Percentiles rank a stretch among this genome's conserved stretches.
Conservation (phyloP, 2,888 invertebrate species). For the Ellobium chinense region DNA sequence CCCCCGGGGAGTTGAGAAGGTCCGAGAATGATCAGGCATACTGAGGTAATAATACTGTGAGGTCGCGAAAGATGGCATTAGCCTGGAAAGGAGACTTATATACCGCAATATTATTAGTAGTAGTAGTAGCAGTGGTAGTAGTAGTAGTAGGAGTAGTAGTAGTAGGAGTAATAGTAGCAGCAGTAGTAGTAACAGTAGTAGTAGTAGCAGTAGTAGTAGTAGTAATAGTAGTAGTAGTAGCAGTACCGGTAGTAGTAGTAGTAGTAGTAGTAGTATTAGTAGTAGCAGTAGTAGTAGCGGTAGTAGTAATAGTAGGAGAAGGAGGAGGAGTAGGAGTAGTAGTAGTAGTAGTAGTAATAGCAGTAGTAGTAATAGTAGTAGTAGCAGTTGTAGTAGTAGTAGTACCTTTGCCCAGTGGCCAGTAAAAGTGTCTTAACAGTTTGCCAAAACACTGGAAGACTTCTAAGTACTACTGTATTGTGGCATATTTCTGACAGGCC, state of each 20-base stretch:
- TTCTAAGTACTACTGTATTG: too few species aligned
- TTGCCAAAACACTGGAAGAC: too few species aligned
- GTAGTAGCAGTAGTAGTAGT: slow-evolving; percentile 17
- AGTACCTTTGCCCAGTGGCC: background rate
- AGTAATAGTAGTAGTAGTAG: slow-evolving; percentile 16
- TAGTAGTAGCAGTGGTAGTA: background rate
- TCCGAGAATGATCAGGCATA: too few species aligned
- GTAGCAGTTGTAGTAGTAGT: slow-evolving; percentile 13
- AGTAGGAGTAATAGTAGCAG: background rate
- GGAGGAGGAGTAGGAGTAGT: slow-evolving; percentile 26
- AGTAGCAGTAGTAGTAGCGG: slow-evolving; percentile 9
- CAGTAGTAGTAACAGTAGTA: slow-evolving; percentile 5
- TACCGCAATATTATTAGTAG: background rate
- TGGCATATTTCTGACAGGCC: too few species aligned
- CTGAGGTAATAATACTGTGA: too few species aligned
- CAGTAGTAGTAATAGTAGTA: slow-evolving; percentile 16
- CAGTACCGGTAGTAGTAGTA: slow-evolving; percentile 15
- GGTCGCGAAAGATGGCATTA: background rate
- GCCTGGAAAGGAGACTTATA: background rate
- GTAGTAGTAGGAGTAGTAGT: background rate
- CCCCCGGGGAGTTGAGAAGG: too few species aligned
- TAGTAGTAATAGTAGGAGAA: slow-evolving; percentile 16
- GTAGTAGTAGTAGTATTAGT: slow-evolving; percentile 20
- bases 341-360: slow-evolving; percentile 21
- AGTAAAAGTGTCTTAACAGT: background rate